A percentile compares a stretch with the other conserved stretches of the same genome.
Evolutionary conservation across 2,888 invertebrate genomes (phyloP).

Genomic region (Atrina japonica): DNA sequence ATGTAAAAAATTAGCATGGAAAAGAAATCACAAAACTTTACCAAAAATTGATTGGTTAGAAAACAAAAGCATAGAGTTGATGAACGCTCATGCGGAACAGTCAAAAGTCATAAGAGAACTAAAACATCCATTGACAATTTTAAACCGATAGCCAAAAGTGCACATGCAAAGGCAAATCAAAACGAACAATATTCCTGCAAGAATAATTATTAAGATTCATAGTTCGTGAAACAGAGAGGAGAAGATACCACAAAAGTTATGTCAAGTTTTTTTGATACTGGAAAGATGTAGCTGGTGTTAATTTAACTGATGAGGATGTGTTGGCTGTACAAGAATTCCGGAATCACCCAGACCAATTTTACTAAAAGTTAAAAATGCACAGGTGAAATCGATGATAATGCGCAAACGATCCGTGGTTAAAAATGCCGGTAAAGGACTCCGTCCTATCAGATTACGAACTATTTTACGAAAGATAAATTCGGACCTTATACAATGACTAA

Average conservation of each 20-base stretch:
- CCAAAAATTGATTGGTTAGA: neutral
- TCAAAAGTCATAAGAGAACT: no score
- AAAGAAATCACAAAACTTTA: neutral
- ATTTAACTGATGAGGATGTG: conserved; percentile 1
- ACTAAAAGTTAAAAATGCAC: neutral
- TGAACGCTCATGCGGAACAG: neutral
- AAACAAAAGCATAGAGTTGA: neutral
- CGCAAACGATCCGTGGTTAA: neutral
- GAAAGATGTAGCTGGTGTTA: conserved; percentile 1
- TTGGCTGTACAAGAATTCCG: neutral
- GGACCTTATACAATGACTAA: neutral
- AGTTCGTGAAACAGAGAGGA: neutral
- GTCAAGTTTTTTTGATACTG: neutral
- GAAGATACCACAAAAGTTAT: neutral
- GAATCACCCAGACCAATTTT: neutral
- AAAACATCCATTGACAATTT: no score
- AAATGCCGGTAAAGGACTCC: neutral
- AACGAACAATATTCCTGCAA: conserved; percentile 4
- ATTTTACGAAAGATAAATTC: neutral
- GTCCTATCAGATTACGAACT: no score
- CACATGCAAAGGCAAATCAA: neutral
- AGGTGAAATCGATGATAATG: conserved; percentile 1
- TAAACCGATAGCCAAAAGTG: neutral
- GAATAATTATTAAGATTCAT: neutral
- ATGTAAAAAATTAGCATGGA: neutral